phyloP scores from a whole-genome alignment of 2,797 vertebrate genomes.

The Ambastaia sidthimunki region DNA sequence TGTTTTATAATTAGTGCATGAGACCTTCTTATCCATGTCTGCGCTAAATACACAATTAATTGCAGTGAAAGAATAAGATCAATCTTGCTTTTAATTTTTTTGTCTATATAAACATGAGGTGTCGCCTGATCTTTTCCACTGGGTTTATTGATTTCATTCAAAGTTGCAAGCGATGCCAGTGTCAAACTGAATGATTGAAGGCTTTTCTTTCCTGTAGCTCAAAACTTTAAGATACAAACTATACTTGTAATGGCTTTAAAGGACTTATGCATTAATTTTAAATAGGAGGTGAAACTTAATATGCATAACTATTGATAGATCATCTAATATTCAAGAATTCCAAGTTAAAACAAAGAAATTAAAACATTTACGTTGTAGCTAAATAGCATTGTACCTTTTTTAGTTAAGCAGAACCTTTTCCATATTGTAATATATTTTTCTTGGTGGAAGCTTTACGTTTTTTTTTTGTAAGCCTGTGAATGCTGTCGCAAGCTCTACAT shows the following conservation, averaged over 20 bases:
- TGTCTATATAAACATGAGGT: slow-evolving; percentile 13
- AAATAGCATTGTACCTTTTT: too few relatives aligned
- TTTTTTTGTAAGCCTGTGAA: background rate
- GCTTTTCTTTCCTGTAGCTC: slow-evolving; percentile 1
- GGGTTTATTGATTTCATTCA: slow-evolving; percentile 22
- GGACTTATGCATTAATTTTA: background rate
- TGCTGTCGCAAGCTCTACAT: background rate
- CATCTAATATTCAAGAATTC: background rate
- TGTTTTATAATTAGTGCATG: slow-evolving; percentile 41
- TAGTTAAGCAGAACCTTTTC: too few relatives aligned
- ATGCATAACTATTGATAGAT: background rate
- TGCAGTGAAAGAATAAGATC: slow-evolving; percentile 15
- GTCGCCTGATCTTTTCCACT: slow-evolving; percentile 39
- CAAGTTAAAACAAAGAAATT: background rate
- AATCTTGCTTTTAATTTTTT: slow-evolving; percentile 19
- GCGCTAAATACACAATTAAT: slow-evolving; percentile 36
- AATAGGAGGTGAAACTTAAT: background rate
- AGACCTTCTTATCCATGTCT: slow-evolving; percentile 18
- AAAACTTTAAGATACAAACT: background rate
- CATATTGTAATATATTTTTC: too few relatives aligned
- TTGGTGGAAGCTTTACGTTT: background rate
- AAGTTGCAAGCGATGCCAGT: slow-evolving; percentile 18
- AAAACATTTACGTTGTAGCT: too few relatives aligned
- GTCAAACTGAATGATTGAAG: slow-evolving; percentile 16
- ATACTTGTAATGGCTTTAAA: background rate